Conservation (phyloP, 2,888 invertebrate genomes). For the Tridacna gigas region DNA sequence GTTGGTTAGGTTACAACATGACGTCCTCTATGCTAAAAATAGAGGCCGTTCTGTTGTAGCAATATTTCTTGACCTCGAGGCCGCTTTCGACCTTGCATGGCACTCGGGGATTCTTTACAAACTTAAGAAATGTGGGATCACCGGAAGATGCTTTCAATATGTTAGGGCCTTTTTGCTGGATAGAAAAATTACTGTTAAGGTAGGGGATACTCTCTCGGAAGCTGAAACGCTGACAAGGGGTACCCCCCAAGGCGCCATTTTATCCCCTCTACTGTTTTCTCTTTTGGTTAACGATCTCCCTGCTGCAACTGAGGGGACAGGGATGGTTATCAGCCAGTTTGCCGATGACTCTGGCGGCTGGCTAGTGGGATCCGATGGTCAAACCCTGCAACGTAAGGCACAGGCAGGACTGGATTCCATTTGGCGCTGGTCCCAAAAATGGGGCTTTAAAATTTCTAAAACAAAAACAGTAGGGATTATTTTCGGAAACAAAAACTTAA, state of each 20-base stretch:
- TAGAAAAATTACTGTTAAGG: constrained; percentile 31
- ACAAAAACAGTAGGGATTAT: too few species aligned
- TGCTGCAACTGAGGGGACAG: constrained; percentile 1
- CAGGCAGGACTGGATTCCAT: too few species aligned
- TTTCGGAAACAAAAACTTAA: too few species aligned
- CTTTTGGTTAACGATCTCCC: constrained; percentile 33
- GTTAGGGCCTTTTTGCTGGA: constrained; percentile 25
- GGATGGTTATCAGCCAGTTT: too few species aligned
- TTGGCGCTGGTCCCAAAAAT: too few species aligned
- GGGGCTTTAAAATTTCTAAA: too few species aligned
- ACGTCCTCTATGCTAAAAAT: constrained; percentile 9
- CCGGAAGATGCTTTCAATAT: constrained; percentile 30
- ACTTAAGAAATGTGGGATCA: constrained; percentile 32
- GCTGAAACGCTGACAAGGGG: constrained; percentile 1
- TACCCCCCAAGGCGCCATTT: constrained; percentile 29
- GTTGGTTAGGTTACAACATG: constrained; percentile 14
- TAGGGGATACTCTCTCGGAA: constrained; percentile 21
- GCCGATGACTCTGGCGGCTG: too few species aligned
- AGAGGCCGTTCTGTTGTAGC: constrained; percentile 4
- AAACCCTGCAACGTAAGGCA: too few species aligned
- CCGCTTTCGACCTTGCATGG: constrained; percentile 23
- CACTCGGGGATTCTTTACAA: constrained; percentile 33
- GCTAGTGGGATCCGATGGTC: too few species aligned
- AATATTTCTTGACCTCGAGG: constrained; percentile 24
- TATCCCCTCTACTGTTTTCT: constrained; percentile 31